Evolutionary conservation across 2,888 invertebrate species (phyloP).

Genomic region (Ommatoiulus sabulosus): DNA sequence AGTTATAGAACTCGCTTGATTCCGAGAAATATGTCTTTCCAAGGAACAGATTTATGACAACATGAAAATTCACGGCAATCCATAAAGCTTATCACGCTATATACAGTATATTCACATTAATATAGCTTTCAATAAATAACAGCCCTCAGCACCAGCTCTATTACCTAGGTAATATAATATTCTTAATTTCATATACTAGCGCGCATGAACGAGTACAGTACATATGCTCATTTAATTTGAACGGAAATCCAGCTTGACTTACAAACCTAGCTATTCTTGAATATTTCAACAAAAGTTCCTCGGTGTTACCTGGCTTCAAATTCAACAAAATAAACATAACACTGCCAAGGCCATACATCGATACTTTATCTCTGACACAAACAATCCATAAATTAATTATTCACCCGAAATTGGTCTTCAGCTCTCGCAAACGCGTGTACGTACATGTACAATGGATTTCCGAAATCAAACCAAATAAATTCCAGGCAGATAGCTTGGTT

Average conservation of each 20-base stretch:
- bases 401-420: neutral
- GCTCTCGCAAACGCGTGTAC: neutral
- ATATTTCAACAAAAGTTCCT: neutral
- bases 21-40: constrained; percentile 31
- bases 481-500: neutral
- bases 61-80: constrained; percentile 18
- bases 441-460: neutral
- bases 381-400: neutral
- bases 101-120: neutral
- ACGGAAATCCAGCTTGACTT: neutral
- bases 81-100: neutral
- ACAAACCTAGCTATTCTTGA: neutral
- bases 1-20: constrained; percentile 32
- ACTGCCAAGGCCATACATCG: neutral
- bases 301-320: too few species aligned
- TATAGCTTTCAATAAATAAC: constrained; percentile 14
- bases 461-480: neutral
- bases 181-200: neutral
- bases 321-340: neutral
- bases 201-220: too few species aligned
- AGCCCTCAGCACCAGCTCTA: neutral
- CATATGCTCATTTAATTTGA: neutral
- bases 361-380: neutral
- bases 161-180: neutral
- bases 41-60: constrained; percentile 4